These are phyloP conservation scores for Tor tambroides DNA, from an alignment of 2,113 vertebrate species.

Conservation along the genomic window DNA sequence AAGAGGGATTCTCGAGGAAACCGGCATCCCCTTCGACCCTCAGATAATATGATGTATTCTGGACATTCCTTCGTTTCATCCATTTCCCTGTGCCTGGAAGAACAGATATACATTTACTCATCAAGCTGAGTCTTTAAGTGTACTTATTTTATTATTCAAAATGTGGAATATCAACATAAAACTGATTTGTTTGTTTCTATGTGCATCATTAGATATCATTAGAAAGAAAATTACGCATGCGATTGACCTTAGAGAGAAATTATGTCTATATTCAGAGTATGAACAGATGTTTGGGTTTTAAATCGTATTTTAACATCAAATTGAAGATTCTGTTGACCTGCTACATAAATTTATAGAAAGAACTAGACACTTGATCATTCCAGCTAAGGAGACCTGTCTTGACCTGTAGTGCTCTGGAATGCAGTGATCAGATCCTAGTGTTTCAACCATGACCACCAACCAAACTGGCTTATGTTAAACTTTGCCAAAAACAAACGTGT, in stretches of 20 bases:
- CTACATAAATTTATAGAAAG: background rate
- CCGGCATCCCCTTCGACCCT: constrained; percentile 74
- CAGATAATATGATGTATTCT: constrained; percentile 66
- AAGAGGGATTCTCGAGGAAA: constrained; percentile 71
- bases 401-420: background rate
- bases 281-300: background rate
- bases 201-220: background rate
- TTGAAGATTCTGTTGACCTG: background rate
- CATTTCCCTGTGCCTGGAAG: constrained; percentile 79
- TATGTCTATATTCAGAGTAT: background rate
- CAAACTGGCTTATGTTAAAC: background rate
- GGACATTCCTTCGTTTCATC: constrained; percentile 70
- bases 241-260: background rate
- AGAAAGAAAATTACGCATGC: background rate
- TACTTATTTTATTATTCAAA: background rate
- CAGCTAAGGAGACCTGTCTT: background rate
- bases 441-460: background rate
- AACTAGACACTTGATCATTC: background rate
- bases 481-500: background rate
- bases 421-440: background rate
- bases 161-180: background rate
- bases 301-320: background rate
- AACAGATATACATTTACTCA: background rate
- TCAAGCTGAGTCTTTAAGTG: background rate
- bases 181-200: background rate